A percentile compares a stretch with the other conserved stretches of the same genome.
Evolutionary conservation across 2,797 vertebrate genomes (phyloP).

Genomic region (Sebastes matsubarae): DNA sequence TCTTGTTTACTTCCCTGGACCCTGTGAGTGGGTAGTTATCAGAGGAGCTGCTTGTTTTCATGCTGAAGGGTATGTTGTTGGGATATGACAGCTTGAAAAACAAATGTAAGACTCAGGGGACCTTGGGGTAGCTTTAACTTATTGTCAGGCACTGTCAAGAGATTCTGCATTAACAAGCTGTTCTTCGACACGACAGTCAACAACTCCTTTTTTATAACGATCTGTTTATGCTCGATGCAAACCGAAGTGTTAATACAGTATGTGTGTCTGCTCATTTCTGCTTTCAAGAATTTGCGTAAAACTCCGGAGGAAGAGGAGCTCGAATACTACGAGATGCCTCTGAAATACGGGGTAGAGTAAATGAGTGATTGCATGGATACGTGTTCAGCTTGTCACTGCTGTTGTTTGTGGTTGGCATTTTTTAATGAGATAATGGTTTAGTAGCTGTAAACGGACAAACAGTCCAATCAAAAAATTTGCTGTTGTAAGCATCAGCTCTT

Average conservation of each 20-base stretch:
- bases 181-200: background rate
- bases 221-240: background rate
- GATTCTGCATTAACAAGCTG: background rate
- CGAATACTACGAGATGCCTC: slow-evolving; percentile 62
- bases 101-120: slow-evolving; percentile 22
- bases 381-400: background rate
- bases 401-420: background rate
- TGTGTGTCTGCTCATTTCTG: slow-evolving; percentile 46
- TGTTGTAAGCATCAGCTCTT: background rate
- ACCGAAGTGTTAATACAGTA: slow-evolving; percentile 11
- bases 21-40: slow-evolving; percentile 24
- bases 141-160: background rate
- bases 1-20: slow-evolving; percentile 27
- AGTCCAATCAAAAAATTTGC: background rate
- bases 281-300: slow-evolving; percentile 49
- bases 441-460: background rate
- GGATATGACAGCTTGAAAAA: slow-evolving; percentile 24
- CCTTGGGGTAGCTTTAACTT: slow-evolving; percentile 2
- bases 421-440: background rate
- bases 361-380: slow-evolving; percentile 50
- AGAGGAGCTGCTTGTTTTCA: slow-evolving; percentile 43
- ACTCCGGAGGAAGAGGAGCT: slow-evolving; percentile 63
- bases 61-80: slow-evolving; percentile 30
- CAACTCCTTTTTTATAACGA: background rate
- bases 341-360: slow-evolving; percentile 67